Percentiles rank a stretch among this genome's conserved stretches.
phyloP scores from a whole-genome alignment of 2,797 vertebrate species.

The Halcyon badia region DNA sequence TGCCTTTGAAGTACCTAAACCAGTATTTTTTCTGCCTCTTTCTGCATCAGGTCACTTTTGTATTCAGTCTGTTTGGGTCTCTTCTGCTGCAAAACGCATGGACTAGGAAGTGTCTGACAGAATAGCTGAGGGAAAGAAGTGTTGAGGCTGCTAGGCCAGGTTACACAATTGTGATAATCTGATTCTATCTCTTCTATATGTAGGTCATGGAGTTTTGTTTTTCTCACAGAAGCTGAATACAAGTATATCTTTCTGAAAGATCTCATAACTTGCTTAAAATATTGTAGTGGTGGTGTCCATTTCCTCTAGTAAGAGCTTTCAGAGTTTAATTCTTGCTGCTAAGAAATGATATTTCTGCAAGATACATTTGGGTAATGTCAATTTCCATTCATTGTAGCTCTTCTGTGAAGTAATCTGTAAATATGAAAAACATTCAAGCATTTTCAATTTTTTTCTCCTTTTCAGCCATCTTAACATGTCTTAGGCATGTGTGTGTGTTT shows the following conservation, averaged over 20 bases:
- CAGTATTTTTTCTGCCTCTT: neutral
- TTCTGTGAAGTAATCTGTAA: neutral
- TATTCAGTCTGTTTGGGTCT: neutral
- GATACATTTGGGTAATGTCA: neutral
- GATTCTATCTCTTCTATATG: neutral
- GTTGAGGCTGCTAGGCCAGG: neutral
- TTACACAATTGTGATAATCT: neutral
- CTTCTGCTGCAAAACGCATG: neutral
- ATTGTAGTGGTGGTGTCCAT: neutral
- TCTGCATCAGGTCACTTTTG: neutral
- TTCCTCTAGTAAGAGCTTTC: neutral
- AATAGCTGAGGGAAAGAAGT: neutral
- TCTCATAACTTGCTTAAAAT: neutral
- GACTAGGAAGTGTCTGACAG: neutral
- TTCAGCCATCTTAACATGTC: neutral
- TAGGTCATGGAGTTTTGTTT: slow-evolving; percentile 11
- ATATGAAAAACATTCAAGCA: neutral
- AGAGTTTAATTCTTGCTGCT: neutral
- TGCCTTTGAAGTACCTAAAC: neutral
- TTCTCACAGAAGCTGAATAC: neutral
- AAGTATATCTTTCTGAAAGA: neutral
- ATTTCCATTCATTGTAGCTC: neutral
- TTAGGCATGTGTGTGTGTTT: neutral
- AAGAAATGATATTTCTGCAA: neutral
- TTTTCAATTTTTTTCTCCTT: neutral